A percentile compares a stretch with the other conserved stretches of the same genome.
phyloP scores from a whole-genome alignment of 2,888 invertebrate species.

The Drosophila vallismaia region DNA sequence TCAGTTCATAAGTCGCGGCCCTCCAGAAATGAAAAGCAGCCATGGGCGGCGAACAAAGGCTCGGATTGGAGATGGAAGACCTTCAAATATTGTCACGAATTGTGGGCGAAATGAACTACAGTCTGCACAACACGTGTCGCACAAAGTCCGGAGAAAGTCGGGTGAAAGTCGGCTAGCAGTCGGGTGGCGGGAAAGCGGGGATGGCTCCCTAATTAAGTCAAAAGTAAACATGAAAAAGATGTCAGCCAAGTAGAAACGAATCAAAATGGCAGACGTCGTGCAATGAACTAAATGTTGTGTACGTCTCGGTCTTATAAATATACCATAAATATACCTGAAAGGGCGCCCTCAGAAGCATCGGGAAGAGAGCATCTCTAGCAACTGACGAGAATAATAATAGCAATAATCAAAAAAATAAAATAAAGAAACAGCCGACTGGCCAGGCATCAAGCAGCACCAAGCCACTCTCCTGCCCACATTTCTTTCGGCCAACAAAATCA shows the following conservation, averaged over 20 bases:
- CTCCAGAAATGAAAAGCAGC: background rate
- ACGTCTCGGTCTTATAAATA: slow-evolving; percentile 46
- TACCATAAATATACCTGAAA: background rate
- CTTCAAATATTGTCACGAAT: slow-evolving; percentile 44
- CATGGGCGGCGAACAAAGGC: slow-evolving; percentile 18
- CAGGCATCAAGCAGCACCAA: background rate
- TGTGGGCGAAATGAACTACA: slow-evolving; percentile 42
- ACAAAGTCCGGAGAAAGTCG: background rate
- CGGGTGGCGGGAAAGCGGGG: background rate
- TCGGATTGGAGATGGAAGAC: slow-evolving; percentile 11
- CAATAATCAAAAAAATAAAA: slow-evolving; percentile 36
- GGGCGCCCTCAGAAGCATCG: background rate
- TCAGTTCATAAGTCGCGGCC: slow-evolving; percentile 44
- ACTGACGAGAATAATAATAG: slow-evolving; percentile 69
- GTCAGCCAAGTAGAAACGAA: slow-evolving; percentile 34
- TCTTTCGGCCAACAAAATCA: slow-evolving; percentile 67
- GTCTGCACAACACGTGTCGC: slow-evolving; percentile 34
- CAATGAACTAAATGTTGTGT: slow-evolving; percentile 44
- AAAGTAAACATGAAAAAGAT: slow-evolving; percentile 61
- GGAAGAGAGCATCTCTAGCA: slow-evolving; percentile 30
- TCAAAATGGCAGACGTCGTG: slow-evolving; percentile 36
- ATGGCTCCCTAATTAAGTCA: slow-evolving; percentile 59
- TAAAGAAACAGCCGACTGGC: slow-evolving; percentile 10
- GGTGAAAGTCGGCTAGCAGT: background rate
- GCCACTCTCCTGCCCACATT: background rate